These are phyloP conservation scores for Poeciliopsis occidentalis DNA, from an alignment of 2,113 vertebrate species.

Conservation along the genomic window DNA sequence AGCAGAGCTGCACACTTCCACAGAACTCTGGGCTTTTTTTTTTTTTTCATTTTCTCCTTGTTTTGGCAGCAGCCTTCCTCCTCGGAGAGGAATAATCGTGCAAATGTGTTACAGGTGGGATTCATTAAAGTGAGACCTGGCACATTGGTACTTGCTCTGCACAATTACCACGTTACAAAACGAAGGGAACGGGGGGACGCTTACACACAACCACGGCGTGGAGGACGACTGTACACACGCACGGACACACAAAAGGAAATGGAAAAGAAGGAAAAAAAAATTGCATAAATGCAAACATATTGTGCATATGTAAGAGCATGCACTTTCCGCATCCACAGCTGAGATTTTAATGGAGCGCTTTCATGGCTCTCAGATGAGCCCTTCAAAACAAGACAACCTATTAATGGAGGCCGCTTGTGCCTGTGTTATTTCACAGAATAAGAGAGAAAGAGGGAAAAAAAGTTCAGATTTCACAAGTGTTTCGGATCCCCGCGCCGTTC, in stretches of 20 bases:
- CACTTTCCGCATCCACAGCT: conserved; percentile 40
- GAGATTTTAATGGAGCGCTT: conserved; percentile 63
- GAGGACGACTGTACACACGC: conserved; percentile 15
- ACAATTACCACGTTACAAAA: conserved; percentile 72
- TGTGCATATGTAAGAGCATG: conserved; percentile 8
- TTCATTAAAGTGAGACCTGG: conserved; percentile 78
- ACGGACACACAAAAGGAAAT: not conserved
- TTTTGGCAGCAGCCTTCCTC: conserved; percentile 75
- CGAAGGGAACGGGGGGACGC: conserved; percentile 51
- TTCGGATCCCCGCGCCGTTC: conserved; percentile 46
- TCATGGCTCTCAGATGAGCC: conserved; percentile 73
- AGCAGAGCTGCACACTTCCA: conserved; percentile 60
- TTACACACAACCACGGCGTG: conserved; percentile 41
- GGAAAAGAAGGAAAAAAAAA: not conserved
- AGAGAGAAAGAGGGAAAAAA: conserved; percentile 63
- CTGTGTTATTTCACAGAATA: conserved; percentile 65
- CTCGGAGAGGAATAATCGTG: conserved; percentile 77
- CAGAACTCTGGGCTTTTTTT: conserved; percentile 50
- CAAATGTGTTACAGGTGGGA: conserved; percentile 80
- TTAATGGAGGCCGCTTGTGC: conserved; percentile 61
- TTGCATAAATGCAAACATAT: conserved; percentile 31
- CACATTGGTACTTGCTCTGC: conserved; percentile 70
- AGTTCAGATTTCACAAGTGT: conserved; percentile 58
- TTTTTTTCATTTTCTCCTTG: conserved; percentile 11
- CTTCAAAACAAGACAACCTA: conserved; percentile 66